Conservation (phyloP, 2,888 invertebrate genomes). For the Listrodromus nycthemerus region DNA sequence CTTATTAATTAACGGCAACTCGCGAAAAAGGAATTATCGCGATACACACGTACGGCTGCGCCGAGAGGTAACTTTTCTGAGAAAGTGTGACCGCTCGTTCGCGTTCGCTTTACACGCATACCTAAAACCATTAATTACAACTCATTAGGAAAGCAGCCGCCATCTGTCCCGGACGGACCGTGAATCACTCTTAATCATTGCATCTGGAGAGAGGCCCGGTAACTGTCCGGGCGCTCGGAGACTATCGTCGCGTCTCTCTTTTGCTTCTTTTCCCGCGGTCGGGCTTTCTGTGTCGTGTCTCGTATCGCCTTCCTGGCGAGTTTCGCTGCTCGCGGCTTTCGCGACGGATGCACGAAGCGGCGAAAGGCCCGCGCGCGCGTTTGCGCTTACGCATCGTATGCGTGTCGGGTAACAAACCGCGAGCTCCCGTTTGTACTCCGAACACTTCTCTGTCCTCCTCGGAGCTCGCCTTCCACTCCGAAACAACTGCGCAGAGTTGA, state of each 20-base stretch:
- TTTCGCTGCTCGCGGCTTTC: conserved; percentile 13
- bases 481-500: not conserved
- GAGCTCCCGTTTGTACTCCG: not conserved
- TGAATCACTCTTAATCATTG: conserved; percentile 84
- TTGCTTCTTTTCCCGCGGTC: conserved; percentile 34
- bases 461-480: not conserved
- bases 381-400: conserved; percentile 31
- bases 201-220: conserved; percentile 76
- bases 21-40: conserved; percentile 31
- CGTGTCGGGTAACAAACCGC: conserved; percentile 36
- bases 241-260: conserved; percentile 49
- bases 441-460: not conserved
- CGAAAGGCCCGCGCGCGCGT: not conserved
- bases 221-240: conserved; percentile 59
- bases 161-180: conserved; percentile 82
- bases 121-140: conserved; percentile 83
- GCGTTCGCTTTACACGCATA: conserved; percentile 77
- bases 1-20: conserved; percentile 36
- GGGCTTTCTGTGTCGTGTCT: conserved; percentile 29
- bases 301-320: conserved; percentile 17
- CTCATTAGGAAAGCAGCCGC: conserved; percentile 83
- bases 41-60: conserved; percentile 54
- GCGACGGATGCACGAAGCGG: conserved; percentile 19
- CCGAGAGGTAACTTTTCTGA: conserved; percentile 62
- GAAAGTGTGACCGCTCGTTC: conserved; percentile 67